Evolutionary conservation across 2,888 invertebrate species (phyloP).

Genomic region (Coenonympha arcania): DNA sequence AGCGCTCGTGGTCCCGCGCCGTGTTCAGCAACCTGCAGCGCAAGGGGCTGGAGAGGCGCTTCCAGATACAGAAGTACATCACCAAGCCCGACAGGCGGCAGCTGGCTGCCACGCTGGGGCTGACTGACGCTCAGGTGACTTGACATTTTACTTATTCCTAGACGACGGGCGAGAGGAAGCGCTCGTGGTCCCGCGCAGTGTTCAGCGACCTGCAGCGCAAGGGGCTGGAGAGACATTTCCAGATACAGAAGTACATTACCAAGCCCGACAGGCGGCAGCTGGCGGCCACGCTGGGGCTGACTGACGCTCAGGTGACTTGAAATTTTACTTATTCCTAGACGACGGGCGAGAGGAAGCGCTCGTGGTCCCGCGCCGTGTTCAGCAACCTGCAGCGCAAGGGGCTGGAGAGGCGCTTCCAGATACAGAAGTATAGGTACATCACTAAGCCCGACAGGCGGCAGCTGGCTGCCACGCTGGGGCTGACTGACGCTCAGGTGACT

Average conservation of each 20-base stretch:
- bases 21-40: conserved; percentile 95
- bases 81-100: conserved; percentile 95
- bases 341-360: no score
- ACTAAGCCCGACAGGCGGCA: conserved; percentile 95
- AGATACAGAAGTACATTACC: conserved; percentile 95
- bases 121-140: conserved; percentile 92
- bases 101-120: conserved; percentile 90
- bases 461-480: conserved; percentile 90
- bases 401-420: conserved; percentile 90
- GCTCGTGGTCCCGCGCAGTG: no score
- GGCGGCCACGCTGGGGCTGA: conserved; percentile 91
- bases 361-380: no score
- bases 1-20: conserved; percentile 95
- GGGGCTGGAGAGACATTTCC: conserved; percentile 92
- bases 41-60: conserved; percentile 93
- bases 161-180: no score
- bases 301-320: conserved; percentile 88
- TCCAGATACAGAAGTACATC: conserved; percentile 95
- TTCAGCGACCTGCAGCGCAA: conserved; percentile 92
- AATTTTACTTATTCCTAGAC: no score
- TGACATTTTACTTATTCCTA: background rate
- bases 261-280: conserved; percentile 94
- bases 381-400: conserved; percentile 95
- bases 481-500: no score
- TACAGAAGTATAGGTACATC: conserved; percentile 97